phyloP scores from a whole-genome alignment of 2,797 vertebrate species.

The Scarus forsteni region DNA sequence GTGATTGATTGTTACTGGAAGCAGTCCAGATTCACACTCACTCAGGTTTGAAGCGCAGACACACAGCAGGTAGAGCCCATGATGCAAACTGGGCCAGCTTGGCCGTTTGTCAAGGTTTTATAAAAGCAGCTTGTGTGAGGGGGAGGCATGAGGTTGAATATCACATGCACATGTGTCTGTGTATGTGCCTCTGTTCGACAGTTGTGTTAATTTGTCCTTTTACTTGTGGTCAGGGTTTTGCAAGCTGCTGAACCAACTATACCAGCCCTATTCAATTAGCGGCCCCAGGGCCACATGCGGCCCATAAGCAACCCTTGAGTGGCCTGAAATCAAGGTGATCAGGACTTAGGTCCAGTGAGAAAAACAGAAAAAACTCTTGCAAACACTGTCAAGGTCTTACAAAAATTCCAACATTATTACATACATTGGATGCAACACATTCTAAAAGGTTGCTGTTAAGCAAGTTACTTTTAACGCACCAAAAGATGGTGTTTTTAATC shows the following conservation, averaged over 20 bases:
- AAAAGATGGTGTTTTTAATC: too few relatives aligned
- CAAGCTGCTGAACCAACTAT: constrained; percentile 65
- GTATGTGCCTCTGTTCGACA: constrained; percentile 27
- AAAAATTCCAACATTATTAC: too few relatives aligned
- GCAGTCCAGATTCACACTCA: constrained; percentile 56
- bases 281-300: too few relatives aligned
- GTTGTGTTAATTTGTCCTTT: constrained; percentile 56
- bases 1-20: constrained; percentile 71
- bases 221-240: constrained; percentile 64
- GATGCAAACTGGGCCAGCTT: constrained; percentile 40
- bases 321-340: too few relatives aligned
- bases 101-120: constrained; percentile 58
- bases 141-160: constrained; percentile 31
- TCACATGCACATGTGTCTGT: constrained; percentile 24
- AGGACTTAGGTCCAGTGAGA: too few relatives aligned
- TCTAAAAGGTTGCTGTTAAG: too few relatives aligned
- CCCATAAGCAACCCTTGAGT: too few relatives aligned
- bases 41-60: constrained; percentile 42
- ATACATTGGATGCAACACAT: too few relatives aligned
- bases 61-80: constrained; percentile 51
- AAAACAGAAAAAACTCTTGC: too few relatives aligned
- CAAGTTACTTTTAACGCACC: too few relatives aligned
- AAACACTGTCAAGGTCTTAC: too few relatives aligned
- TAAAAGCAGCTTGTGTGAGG: constrained; percentile 38
- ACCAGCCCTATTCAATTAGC: too few relatives aligned